phyloP scores from a whole-genome alignment of 1,140 invertebrate species.

The Heliconius hewitsoni region DNA sequence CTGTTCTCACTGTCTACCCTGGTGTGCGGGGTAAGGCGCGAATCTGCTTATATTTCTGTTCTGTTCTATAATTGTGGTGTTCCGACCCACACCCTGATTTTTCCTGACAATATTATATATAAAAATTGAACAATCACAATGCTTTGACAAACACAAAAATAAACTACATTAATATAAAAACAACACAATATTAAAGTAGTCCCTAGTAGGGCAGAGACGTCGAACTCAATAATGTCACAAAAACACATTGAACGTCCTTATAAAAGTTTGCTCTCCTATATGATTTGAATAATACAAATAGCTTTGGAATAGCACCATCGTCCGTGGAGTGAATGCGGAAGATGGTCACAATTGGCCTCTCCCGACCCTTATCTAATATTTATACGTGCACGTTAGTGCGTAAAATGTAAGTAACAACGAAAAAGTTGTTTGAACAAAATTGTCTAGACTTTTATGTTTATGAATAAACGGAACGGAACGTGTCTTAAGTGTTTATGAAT shows the following conservation, averaged over 20 bases:
- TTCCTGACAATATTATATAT: too few relatives aligned
- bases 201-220: background rate
- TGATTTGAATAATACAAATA: conserved; percentile 71
- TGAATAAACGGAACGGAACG: too few relatives aligned
- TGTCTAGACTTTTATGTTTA: background rate
- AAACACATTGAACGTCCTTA: conserved; percentile 43
- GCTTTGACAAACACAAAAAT: too few relatives aligned
- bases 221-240: conserved; percentile 18
- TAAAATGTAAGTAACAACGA: background rate
- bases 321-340: conserved; percentile 40
- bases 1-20: too few relatives aligned
- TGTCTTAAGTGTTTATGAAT: too few relatives aligned
- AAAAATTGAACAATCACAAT: too few relatives aligned
- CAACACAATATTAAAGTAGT: background rate
- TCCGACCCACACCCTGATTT: too few relatives aligned
- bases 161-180: too few relatives aligned
- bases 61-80: too few relatives aligned
- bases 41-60: too few relatives aligned
- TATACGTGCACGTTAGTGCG: conserved; percentile 21
- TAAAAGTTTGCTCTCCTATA: conserved; percentile 47
- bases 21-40: too few relatives aligned
- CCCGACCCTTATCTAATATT: conserved; percentile 24
- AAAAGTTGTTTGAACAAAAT: background rate
- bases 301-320: conserved; percentile 43
- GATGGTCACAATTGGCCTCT: conserved; percentile 37